A percentile compares a stretch with the other conserved stretches of the same genome.
phyloP scores from a whole-genome alignment of 2,888 invertebrate species.

The Pilophorus perplexus region DNA sequence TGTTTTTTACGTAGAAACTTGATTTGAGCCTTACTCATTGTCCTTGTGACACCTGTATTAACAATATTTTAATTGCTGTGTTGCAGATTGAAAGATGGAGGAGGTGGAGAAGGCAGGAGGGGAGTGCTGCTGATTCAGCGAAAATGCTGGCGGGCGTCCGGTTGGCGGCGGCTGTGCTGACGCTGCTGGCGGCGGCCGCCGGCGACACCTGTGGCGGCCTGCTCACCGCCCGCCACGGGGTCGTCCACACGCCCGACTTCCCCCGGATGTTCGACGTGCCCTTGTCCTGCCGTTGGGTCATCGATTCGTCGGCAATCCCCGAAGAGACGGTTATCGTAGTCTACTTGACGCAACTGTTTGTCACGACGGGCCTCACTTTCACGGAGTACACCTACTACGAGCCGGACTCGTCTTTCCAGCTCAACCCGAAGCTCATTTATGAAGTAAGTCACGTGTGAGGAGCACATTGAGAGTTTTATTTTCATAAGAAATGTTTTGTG shows the following conservation, averaged over 20 bases:
- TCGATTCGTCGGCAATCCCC: constrained; percentile 47
- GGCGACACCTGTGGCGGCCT: constrained; percentile 38
- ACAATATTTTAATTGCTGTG: not conserved
- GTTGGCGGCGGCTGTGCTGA: constrained; percentile 8
- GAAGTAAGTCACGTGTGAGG: constrained; percentile 50
- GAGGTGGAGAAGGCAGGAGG: not conserved
- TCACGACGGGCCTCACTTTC: constrained; percentile 72
- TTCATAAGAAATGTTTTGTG: too few relatives aligned
- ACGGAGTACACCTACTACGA: constrained; percentile 75
- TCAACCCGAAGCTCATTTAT: constrained; percentile 61
- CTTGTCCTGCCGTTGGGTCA: constrained; percentile 53
- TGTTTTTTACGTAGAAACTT: too few relatives aligned
- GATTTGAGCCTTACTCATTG: too few relatives aligned
- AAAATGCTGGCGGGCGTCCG: constrained; percentile 26
- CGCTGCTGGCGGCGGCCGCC: constrained; percentile 13
- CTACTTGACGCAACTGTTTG: constrained; percentile 85
- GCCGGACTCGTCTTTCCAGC: constrained; percentile 52
- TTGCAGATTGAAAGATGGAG: not conserved
- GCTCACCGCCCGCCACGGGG: constrained; percentile 63
- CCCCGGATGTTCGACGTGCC: constrained; percentile 78
- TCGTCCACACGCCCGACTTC: constrained; percentile 80
- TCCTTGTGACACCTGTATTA: too few relatives aligned
- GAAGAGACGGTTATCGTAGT: constrained; percentile 70
- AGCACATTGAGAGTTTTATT: too few relatives aligned
- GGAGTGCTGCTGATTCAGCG: not conserved